Evolutionary conservation across 2,113 vertebrate species (phyloP).

Genomic region (Hemichromis elongatus): DNA sequence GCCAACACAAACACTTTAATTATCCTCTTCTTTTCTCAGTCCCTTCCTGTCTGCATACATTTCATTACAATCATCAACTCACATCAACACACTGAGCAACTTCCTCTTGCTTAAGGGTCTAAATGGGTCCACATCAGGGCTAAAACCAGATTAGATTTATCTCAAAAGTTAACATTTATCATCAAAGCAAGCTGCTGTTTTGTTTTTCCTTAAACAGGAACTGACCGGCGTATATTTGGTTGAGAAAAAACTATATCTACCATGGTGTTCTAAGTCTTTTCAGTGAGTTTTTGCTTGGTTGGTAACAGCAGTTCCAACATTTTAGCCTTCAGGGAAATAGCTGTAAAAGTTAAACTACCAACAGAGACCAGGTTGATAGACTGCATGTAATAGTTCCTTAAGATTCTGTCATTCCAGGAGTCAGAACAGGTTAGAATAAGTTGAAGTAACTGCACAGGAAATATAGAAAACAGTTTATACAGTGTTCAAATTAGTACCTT

Average conservation of each 20-base stretch:
- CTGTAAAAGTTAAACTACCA: not conserved
- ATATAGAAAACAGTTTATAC: not conserved
- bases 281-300: not conserved
- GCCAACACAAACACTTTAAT: not conserved
- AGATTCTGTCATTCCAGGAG: rapidly evolving
- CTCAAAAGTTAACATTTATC: not conserved
- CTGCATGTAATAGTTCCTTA: not conserved
- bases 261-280: not conserved
- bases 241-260: not conserved
- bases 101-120: not conserved
- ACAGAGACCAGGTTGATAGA: rapidly evolving
- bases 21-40: not conserved
- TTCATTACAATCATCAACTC: too few species aligned
- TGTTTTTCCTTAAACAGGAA: not conserved
- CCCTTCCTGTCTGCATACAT: not conserved
- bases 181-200: not conserved
- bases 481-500: not conserved
- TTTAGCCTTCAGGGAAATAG: not conserved
- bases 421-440: not conserved
- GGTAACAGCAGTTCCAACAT: not conserved
- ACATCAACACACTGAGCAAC: too few species aligned
- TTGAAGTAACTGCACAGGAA: not conserved
- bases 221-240: not conserved
- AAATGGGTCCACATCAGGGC: not conserved
- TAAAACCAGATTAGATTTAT: not conserved